phyloP scores from a whole-genome alignment of 2,888 invertebrate genomes.

The Acanthopleura granulata region DNA sequence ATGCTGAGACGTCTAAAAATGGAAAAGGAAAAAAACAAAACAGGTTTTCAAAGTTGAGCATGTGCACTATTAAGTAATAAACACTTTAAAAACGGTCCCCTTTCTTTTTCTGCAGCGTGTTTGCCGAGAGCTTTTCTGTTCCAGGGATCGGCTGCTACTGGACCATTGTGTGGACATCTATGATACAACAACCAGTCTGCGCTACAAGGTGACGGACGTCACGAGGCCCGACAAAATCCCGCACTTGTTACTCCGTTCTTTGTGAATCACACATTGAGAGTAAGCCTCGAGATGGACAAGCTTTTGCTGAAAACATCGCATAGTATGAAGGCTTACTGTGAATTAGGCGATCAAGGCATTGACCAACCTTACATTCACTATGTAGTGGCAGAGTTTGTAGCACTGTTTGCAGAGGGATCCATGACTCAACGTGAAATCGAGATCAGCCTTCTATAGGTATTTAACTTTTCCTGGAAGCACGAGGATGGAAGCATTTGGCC shows the following conservation, averaged over 20 bases:
- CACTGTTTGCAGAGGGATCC: not conserved
- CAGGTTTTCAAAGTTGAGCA: no score
- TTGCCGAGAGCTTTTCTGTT: not conserved
- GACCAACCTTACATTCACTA: not conserved
- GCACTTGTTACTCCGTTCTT: not conserved
- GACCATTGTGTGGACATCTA: not conserved
- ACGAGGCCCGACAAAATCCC: not conserved
- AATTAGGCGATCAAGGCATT: not conserved
- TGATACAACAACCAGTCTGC: not conserved
- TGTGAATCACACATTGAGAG: not conserved
- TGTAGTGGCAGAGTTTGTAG: not conserved
- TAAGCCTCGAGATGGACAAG: not conserved
- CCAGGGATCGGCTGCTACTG: not conserved
- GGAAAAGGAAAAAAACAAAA: no score
- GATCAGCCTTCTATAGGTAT: not conserved
- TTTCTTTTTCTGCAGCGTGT: not conserved
- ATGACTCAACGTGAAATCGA: not conserved
- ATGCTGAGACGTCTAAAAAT: no score
- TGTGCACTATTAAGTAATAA: no score
- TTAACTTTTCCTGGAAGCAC: not conserved
- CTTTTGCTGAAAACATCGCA: not conserved
- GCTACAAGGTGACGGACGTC: not conserved
- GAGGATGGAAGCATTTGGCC: not conserved
- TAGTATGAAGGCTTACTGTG: not conserved
- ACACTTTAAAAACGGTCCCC: no score